Percentiles rank a stretch among this genome's conserved stretches.
phyloP scores from a whole-genome alignment of 37 sponge, comb jelly and placozoan species.

The Cliona cf. orientalis region DNA sequence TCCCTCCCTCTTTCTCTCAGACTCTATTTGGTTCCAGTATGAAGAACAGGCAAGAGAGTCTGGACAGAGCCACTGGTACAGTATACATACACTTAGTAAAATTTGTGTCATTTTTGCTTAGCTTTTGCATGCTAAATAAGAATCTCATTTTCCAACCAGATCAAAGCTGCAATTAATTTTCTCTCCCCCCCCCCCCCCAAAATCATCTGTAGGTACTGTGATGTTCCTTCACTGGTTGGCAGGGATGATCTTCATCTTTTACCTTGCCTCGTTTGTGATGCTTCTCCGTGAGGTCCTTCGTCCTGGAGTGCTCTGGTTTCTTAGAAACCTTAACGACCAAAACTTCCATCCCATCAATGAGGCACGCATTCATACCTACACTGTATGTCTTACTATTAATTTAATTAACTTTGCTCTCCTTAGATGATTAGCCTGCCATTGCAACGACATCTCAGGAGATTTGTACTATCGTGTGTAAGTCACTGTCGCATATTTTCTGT shows the following conservation, averaged over 20 bases:
- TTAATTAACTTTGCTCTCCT: not conserved
- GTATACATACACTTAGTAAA: not conserved
- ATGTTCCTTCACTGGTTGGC: conserved; percentile 97
- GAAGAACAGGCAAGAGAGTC: conserved; percentile 63
- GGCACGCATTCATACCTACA: conserved; percentile 30
- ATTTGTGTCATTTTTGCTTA: not conserved
- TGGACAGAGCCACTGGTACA: conserved; percentile 75
- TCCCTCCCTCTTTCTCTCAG: conserved; percentile 30
- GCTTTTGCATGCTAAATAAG: not conserved
- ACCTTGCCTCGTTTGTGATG: conserved; percentile 95
- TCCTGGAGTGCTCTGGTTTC: conserved; percentile 97
- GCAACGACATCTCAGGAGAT: conserved; percentile 79
- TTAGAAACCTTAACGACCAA: conserved; percentile 94
- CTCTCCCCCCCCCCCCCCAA: not conserved
- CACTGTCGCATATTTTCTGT: no score
- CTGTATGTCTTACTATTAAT: not conserved
- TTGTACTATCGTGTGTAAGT: conserved; percentile 88
- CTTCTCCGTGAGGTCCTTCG: conserved; percentile 88
- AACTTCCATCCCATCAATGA: conserved; percentile 96
- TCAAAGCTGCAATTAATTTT: not conserved
- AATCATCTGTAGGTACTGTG: conserved; percentile 61
- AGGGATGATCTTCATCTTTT: conserved; percentile 96
- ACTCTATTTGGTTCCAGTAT: conserved; percentile 70
- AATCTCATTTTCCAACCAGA: not conserved
- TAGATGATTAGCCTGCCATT: conserved; percentile 87